Evolutionary conservation across 1,140 invertebrate species (phyloP), one percentile per base, ranked within the genome.

Genomic region (Pseudomyrmex sp.): DNA sequence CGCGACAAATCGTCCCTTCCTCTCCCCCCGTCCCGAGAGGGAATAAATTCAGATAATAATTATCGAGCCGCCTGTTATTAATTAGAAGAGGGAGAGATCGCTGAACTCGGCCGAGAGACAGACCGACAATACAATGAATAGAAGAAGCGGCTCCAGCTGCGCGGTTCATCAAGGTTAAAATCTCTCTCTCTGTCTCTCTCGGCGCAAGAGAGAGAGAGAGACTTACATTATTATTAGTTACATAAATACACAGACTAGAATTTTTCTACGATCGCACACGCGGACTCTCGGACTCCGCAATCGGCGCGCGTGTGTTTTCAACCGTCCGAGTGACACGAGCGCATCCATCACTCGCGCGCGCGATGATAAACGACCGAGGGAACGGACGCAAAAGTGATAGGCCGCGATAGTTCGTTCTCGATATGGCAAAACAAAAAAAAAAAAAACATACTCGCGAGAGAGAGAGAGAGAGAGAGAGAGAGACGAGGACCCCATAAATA

Each of bases 321-420:
- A 80, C 76, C 72, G 76, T 80, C 66, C 54, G 23, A 59, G 44
- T 58, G 76, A 80, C 72, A 80, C 76, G 76, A 59, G 52, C 56
- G 66, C 66, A 72, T 80, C 66, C 76, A 80, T 80, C 76, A 80
- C 20, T 23, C 35, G 35, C 35, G 35, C 66, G 76, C 66, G 76
- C 54, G 46, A 12, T 80, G 76, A 80, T 80, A 80, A 80, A 80
- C 68, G 66, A 80, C 54, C 46, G 15, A 66, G 65, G 20, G 61
- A 50, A 70, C 76, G 46, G 65, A 79, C 54, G 66, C 59, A 80
- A 80, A 80, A 80, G 72, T 80, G 65, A 70, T 72, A 59, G 44
- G 66, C 66, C 66, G 35, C 35, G 76, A 79, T 79, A 79, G 54
- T n/a, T n/a, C 10, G 76, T 18, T 65, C 35, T 35, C 35, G 35